These are phyloP conservation scores for Trichomycterus rosablanca DNA, from an alignment of 2,113 vertebrate genomes.

Conservation along the genomic window DNA sequence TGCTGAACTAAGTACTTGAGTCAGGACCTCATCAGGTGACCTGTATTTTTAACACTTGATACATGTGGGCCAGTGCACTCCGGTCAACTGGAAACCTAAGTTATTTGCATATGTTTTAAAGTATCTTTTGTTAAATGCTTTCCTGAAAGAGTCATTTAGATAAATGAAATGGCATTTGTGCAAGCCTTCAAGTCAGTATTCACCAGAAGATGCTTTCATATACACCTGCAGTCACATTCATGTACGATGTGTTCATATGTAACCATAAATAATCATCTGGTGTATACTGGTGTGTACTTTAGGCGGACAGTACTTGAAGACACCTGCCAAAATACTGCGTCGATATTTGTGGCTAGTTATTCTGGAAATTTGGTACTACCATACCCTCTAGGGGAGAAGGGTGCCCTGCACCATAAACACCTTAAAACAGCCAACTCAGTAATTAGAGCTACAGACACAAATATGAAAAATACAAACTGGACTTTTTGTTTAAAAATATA, in stretches of 20 bases:
- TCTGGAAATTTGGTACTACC: slow-evolving; percentile 20
- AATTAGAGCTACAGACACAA: slow-evolving; percentile 10
- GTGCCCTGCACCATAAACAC: slow-evolving; percentile 4
- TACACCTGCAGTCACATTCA: not conserved
- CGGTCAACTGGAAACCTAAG: not conserved
- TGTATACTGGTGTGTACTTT: slow-evolving; percentile 34
- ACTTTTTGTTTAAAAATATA: no score
- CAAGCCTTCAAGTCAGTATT: slow-evolving; percentile 31
- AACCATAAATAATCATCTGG: slow-evolving; percentile 16
- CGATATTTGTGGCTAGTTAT: no score
- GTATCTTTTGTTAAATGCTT: not conserved
- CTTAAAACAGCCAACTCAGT: not conserved
- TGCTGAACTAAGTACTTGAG: no score
- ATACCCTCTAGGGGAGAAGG: slow-evolving; percentile 18
- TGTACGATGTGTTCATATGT: not conserved
- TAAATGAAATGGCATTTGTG: not conserved
- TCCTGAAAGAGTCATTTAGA: not conserved
- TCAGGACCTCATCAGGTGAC: no score
- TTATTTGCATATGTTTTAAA: no score
- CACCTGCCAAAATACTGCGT: not conserved
- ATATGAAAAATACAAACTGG: not conserved
- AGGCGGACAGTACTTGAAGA: slow-evolving; percentile 15
- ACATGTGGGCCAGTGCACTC: not conserved
- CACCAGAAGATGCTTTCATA: slow-evolving; percentile 18
- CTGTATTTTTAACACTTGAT: not conserved